Evolutionary conservation across 1,140 invertebrate species (phyloP).

Genomic region (Cherax quadricarinatus): DNA sequence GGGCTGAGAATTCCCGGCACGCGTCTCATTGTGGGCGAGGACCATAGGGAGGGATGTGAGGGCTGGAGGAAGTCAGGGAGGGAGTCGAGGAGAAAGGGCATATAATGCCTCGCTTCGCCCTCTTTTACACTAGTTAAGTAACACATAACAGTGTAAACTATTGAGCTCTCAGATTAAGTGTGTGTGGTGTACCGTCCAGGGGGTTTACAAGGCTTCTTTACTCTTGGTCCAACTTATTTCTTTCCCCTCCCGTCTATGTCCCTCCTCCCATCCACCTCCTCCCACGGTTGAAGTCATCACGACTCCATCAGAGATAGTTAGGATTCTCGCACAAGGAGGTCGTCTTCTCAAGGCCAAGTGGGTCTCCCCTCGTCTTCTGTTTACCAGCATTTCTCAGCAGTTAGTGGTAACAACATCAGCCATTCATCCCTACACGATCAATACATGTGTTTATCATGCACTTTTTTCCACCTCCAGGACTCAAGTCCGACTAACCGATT

Average conservation of each 20-base stretch:
- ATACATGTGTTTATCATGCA: no score
- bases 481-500: no score
- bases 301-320: background rate
- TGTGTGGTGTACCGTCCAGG: no score
- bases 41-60: background rate
- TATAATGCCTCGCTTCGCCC: no score
- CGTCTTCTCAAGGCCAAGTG: background rate
- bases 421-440: background rate
- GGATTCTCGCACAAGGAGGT: background rate
- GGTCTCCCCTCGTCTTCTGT: background rate
- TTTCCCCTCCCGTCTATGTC: background rate
- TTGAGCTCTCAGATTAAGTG: no score
- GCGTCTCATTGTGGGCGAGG: conserved; percentile 36
- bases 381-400: background rate
- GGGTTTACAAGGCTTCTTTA: no score
- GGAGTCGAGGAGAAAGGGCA: background rate
- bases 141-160: no score
- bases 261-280: background rate
- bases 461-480: no score
- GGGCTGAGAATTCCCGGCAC: conserved; percentile 46
- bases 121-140: no score
- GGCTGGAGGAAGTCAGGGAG: background rate
- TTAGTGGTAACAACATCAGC: background rate
- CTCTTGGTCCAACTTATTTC: no score
- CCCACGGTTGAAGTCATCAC: background rate